Conservation (phyloP, 2,797 vertebrate species). For the Cuniculus paca region DNA sequence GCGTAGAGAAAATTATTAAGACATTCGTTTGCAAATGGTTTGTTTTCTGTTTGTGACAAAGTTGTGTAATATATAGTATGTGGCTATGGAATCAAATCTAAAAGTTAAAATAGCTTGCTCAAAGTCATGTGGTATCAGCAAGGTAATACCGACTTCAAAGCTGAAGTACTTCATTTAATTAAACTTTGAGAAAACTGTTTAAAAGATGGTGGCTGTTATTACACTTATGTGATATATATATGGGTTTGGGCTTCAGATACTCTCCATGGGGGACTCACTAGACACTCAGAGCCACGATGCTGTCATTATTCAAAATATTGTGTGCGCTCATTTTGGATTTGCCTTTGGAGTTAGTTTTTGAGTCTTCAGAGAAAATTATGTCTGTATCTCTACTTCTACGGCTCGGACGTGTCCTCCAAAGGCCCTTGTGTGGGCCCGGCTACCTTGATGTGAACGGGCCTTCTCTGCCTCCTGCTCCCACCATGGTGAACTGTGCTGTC, state of each 20-base stretch:
- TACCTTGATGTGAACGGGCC: neutral
- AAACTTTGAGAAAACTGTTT: slow-evolving; percentile 20
- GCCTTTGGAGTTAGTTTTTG: slow-evolving; percentile 19
- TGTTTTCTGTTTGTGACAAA: slow-evolving; percentile 9
- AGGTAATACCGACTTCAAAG: neutral
- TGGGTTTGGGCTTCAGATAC: slow-evolving; percentile 48
- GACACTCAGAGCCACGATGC: neutral
- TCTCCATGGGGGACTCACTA: neutral
- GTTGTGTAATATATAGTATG: neutral
- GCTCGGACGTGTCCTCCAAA: neutral
- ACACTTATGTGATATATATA: neutral
- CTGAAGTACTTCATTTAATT: slow-evolving; percentile 3
- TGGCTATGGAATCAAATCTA: neutral
- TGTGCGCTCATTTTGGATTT: slow-evolving; percentile 1
- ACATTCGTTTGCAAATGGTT: slow-evolving; percentile 45
- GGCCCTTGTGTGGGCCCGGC: neutral
- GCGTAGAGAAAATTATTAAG: slow-evolving; percentile 16
- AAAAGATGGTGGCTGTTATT: slow-evolving; percentile 1
- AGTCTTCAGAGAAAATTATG: slow-evolving; percentile 40
- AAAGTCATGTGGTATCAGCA: neutral
- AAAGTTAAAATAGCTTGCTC: slow-evolving; percentile 25
- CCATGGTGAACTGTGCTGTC: neutral
- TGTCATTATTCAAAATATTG: slow-evolving; percentile 59
- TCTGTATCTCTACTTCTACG: neutral
- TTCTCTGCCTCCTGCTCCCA: neutral